These are phyloP conservation scores for Zaprionus davidi DNA, from an alignment of 1,140 invertebrate genomes.

Conservation along the genomic window DNA sequence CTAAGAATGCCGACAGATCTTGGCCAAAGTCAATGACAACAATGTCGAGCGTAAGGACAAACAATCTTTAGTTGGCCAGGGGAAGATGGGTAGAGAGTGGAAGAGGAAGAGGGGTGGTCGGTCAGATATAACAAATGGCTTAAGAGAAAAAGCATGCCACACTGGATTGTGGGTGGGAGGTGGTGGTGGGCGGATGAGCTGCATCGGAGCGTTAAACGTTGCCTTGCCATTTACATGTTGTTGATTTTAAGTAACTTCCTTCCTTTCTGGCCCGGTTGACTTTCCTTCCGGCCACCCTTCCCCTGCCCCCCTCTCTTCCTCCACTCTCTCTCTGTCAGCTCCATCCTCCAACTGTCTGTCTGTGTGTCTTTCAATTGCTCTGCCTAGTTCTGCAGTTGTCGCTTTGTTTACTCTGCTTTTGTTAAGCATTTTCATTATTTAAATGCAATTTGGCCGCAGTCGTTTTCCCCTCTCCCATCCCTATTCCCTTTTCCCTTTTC, in stretches of 20 bases:
- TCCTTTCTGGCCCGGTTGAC: slow-evolving; percentile 42
- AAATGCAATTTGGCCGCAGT: slow-evolving; percentile 70
- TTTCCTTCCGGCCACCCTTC: slow-evolving; percentile 19
- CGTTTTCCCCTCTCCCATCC: neutral
- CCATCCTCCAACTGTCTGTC: slow-evolving; percentile 3
- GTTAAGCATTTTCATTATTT: slow-evolving; percentile 69
- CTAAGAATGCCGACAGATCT: slow-evolving; percentile 7
- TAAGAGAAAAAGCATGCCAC: neutral
- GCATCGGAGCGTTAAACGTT: slow-evolving; percentile 58
- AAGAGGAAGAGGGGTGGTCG: too few species aligned
- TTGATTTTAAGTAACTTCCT: slow-evolving; percentile 74
- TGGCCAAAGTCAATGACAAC: slow-evolving; percentile 45
- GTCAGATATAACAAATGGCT: neutral
- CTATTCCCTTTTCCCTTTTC: too few species aligned
- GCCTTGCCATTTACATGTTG: slow-evolving; percentile 71
- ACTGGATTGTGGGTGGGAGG: neutral
- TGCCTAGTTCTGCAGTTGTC: slow-evolving; percentile 25
- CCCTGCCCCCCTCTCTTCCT: neutral
- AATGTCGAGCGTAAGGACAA: slow-evolving; percentile 28
- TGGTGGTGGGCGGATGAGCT: slow-evolving; percentile 19
- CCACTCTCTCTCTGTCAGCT: neutral
- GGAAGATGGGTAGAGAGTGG: neutral
- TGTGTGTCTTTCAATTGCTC: slow-evolving; percentile 14
- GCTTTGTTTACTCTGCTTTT: slow-evolving; percentile 53
- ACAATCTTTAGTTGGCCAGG: slow-evolving; percentile 4